These are phyloP conservation scores for Congeria kusceri DNA, from an alignment of 2,888 invertebrate genomes.

Conservation along the genomic window DNA sequence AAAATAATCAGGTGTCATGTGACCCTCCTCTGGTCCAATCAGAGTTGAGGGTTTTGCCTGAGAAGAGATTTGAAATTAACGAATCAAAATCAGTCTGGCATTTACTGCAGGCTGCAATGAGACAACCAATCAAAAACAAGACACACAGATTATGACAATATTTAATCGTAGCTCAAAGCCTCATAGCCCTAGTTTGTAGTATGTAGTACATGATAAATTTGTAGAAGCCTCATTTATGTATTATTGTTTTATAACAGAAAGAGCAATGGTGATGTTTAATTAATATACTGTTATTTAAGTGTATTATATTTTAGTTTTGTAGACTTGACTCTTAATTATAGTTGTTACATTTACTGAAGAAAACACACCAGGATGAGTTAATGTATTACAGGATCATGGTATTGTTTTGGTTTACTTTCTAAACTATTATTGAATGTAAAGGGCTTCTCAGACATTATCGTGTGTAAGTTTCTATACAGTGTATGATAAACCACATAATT, in stretches of 20 bases:
- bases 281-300: not conserved
- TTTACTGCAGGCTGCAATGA: slow-evolving; percentile 27
- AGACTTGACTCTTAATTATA: too few relatives aligned
- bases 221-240: slow-evolving; percentile 11
- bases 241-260: too few relatives aligned
- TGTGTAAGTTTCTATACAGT: slow-evolving; percentile 60
- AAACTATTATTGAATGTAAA: not conserved
- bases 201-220: slow-evolving; percentile 41
- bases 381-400: not conserved
- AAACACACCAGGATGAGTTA: not conserved
- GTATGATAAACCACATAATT: slow-evolving; percentile 48
- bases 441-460: slow-evolving; percentile 43
- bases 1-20: slow-evolving; percentile 20
- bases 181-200: slow-evolving; percentile 29
- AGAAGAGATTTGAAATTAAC: slow-evolving; percentile 9
- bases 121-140: slow-evolving; percentile 44
- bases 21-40: slow-evolving; percentile 41
- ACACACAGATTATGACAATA: slow-evolving; percentile 30
- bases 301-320: not conserved
- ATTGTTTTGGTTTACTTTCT: too few relatives aligned
- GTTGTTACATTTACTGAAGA: too few relatives aligned
- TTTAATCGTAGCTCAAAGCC: slow-evolving; percentile 38
- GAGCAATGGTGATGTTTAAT: not conserved
- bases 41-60: slow-evolving; percentile 38
- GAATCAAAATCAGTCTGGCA: slow-evolving; percentile 50